Conservation (phyloP, 2,888 invertebrate species). For the Pachymerium ferrugineum region DNA sequence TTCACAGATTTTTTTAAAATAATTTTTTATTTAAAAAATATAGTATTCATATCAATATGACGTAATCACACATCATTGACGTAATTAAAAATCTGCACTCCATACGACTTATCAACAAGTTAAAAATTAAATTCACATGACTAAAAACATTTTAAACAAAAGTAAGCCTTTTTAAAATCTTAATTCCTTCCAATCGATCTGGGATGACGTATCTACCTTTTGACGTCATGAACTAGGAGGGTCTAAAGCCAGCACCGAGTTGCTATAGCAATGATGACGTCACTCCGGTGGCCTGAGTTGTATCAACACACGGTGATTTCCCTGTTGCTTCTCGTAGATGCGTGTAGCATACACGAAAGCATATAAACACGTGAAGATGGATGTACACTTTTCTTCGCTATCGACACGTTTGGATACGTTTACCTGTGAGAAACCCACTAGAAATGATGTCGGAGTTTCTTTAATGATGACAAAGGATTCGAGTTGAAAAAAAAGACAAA, state of each 20-base stretch:
- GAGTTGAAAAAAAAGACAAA: too few relatives aligned
- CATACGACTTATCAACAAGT: too few relatives aligned
- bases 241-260: neutral
- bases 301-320: neutral
- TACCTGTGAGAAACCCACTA: neutral
- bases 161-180: too few relatives aligned
- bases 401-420: too few relatives aligned
- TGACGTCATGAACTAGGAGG: neutral
- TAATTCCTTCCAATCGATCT: too few relatives aligned
- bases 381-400: neutral
- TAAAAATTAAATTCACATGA: too few relatives aligned
- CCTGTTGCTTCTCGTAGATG: neutral
- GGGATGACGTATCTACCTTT: neutral
- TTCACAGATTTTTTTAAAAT: neutral
- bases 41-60: too few relatives aligned
- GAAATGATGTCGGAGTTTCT: too few relatives aligned
- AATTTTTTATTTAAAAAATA: neutral
- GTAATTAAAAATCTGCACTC: too few relatives aligned
- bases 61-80: too few relatives aligned
- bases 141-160: too few relatives aligned
- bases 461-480: too few relatives aligned
- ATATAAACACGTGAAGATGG: neutral
- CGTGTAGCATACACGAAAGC: neutral
- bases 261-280: neutral
- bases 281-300: neutral